These are phyloP conservation scores for Bhutanitis thaidina DNA, from an alignment of 2,888 invertebrate genomes.

Conservation along the genomic window DNA sequence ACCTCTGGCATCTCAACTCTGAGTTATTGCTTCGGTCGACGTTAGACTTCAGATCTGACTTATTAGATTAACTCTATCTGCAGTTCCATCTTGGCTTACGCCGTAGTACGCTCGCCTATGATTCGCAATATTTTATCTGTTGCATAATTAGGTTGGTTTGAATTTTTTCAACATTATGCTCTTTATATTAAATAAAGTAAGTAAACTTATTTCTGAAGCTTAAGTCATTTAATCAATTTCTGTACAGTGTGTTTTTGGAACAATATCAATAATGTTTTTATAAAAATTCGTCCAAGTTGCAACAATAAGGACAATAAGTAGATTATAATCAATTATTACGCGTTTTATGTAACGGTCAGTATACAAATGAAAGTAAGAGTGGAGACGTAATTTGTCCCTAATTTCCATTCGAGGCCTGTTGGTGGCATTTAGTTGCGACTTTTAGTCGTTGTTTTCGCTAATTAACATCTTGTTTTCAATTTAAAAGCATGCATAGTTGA, in stretches of 20 bases:
- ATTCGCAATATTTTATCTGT: conserved; percentile 72
- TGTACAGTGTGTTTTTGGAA: background rate
- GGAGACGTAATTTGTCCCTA: conserved; percentile 73
- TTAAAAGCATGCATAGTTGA: conserved; percentile 58
- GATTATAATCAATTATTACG: conserved; percentile 61
- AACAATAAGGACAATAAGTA: conserved; percentile 52
- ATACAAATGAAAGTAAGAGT: conserved; percentile 69
- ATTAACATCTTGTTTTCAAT: conserved; percentile 78
- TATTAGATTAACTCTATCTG: conserved; percentile 77
- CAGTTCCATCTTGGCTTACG: conserved; percentile 59
- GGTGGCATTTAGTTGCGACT: conserved; percentile 62
- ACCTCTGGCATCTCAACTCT: conserved; percentile 72
- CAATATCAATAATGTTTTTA: conserved; percentile 25
- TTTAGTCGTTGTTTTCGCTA: conserved; percentile 71
- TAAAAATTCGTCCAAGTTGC: conserved; percentile 41
- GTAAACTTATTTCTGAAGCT: conserved; percentile 7
- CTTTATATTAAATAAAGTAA: background rate
- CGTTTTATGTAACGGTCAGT: conserved; percentile 58
- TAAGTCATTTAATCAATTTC: conserved; percentile 31
- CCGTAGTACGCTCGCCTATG: conserved; percentile 51
- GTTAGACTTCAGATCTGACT: conserved; percentile 73
- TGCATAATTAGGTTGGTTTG: conserved; percentile 58
- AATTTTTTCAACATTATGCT: conserved; percentile 37
- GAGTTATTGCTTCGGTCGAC: conserved; percentile 72
- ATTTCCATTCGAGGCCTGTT: conserved; percentile 68